phyloP scores from a whole-genome alignment of 1,140 invertebrate genomes.

The Drosophila biarmipes region DNA sequence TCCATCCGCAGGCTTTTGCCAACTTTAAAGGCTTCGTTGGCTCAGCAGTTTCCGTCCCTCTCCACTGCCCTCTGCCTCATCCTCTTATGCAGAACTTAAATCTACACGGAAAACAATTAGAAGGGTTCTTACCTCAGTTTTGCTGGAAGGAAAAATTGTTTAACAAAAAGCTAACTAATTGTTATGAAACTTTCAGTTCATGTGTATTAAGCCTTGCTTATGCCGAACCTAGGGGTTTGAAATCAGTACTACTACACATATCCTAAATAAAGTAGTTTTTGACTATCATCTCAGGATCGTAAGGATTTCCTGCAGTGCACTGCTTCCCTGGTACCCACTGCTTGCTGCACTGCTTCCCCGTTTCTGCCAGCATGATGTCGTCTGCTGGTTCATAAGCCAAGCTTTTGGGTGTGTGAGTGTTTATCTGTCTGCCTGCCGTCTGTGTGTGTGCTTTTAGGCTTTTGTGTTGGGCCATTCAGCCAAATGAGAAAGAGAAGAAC shows the following conservation, averaged over 20 bases:
- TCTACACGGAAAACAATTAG: slow-evolving; percentile 4
- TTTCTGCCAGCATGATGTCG: slow-evolving; percentile 44
- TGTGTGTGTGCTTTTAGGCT: slow-evolving; percentile 76
- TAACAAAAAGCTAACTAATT: not conserved
- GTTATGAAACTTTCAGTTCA: not conserved
- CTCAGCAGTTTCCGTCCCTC: slow-evolving; percentile 50
- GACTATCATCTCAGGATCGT: not conserved
- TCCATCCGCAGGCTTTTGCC: slow-evolving; percentile 60
- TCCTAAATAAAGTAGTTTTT: not conserved
- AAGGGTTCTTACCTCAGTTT: not conserved
- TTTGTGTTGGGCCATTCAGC: slow-evolving; percentile 63
- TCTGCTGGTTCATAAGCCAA: slow-evolving; percentile 63
- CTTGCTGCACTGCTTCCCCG: slow-evolving; percentile 16
- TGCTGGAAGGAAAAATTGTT: too few species aligned
- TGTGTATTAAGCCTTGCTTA: not conserved
- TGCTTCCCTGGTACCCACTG: not conserved
- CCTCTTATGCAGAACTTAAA: slow-evolving; percentile 16
- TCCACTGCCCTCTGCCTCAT: slow-evolving; percentile 6
- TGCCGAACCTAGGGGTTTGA: not conserved
- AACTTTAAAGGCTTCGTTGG: slow-evolving; percentile 75
- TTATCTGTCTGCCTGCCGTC: slow-evolving; percentile 41
- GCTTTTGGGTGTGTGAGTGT: slow-evolving; percentile 38
- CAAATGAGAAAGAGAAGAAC: slow-evolving; percentile 43
- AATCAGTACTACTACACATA: too few species aligned
- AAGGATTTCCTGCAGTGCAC: slow-evolving; percentile 1